A percentile compares a stretch with the other conserved stretches of the same genome.
These are phyloP conservation scores for Cnemophilus loriae DNA, from an alignment of 2,113 vertebrate genomes.

Conservation along the genomic window DNA sequence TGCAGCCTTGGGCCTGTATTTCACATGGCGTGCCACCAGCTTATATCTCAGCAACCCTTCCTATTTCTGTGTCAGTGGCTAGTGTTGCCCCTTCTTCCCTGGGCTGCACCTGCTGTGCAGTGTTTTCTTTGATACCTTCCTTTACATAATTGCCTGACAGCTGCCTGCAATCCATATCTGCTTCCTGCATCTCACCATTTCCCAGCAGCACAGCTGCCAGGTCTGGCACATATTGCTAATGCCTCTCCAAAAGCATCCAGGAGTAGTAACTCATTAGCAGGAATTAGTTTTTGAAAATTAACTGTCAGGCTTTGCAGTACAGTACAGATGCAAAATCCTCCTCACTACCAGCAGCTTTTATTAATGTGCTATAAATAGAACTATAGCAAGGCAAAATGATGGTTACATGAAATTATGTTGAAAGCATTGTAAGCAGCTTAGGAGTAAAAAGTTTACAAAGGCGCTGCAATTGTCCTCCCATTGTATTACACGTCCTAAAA, in stretches of 20 bases:
- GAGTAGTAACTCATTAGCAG: slow-evolving; percentile 27
- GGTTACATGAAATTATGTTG: neutral
- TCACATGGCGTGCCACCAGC: neutral
- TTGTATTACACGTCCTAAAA: neutral
- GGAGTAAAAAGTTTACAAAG: neutral
- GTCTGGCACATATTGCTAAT: neutral
- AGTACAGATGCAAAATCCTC: neutral
- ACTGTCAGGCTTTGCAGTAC: neutral
- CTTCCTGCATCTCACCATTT: neutral
- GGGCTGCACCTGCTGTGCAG: neutral
- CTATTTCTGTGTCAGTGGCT: neutral
- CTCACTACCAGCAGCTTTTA: neutral
- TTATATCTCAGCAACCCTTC: neutral
- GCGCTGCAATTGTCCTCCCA: neutral
- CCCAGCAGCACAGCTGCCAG: neutral
- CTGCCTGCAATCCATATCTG: neutral
- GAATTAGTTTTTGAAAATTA: neutral
- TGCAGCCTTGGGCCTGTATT: neutral
- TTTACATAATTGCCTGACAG: neutral
- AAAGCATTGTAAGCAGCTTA: neutral
- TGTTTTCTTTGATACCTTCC: neutral
- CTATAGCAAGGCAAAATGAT: neutral
- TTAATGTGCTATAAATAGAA: neutral
- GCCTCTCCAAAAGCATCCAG: neutral
- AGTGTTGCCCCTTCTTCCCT: neutral